Evolutionary conservation across 37 sponge, comb jelly and placozoan species (phyloP), one percentile per base, ranked within the genome.

Genomic region (Spongia lamella): DNA sequence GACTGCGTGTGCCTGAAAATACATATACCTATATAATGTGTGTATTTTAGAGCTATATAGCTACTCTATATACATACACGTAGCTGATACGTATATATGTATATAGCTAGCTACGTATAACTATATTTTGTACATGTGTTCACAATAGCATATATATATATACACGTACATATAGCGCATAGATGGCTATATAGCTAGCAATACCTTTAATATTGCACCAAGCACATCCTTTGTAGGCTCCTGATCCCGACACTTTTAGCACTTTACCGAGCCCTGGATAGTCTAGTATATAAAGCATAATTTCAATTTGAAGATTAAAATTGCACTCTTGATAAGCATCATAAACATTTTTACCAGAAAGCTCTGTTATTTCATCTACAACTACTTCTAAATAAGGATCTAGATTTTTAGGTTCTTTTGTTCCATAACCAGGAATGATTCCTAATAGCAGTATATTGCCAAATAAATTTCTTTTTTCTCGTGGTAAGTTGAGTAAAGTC

Each of bases 261-360:
- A 73, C 75, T 57, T 58, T 73, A 37, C 61, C 61, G 24, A 73
- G 35, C 3, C 75, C 75, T 7, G 60, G 60, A 32, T 73, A 73
- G 43, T 73, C 75, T 19, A 73, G 43, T 3, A 29, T 58, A 19
- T 58, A 73, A 2, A 36, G 20, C 1, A 73, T 27, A 57, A 73
- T 56, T 26, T 73, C 4, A 4, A 56, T 51, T 19, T 73, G 56
- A 16, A 73, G 25, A 1, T 1, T 13, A 57, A 73, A 73, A 3
- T 43, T 40, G 4, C 40, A 59, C 36, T 73, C 36, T 3, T 1
- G 19, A 58, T 73, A 73, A 1, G 61, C 60, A 73, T 73, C 75
- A 73, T 36, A 73, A 1, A 73, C 13, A 15, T 3, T 5, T 19
- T 20, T n/a, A 20, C 38, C 40, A 1, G 38, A 38, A 0, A 73